Conservation (phyloP, 2,113 vertebrate species). For the Lampris megalopsis region DNA sequence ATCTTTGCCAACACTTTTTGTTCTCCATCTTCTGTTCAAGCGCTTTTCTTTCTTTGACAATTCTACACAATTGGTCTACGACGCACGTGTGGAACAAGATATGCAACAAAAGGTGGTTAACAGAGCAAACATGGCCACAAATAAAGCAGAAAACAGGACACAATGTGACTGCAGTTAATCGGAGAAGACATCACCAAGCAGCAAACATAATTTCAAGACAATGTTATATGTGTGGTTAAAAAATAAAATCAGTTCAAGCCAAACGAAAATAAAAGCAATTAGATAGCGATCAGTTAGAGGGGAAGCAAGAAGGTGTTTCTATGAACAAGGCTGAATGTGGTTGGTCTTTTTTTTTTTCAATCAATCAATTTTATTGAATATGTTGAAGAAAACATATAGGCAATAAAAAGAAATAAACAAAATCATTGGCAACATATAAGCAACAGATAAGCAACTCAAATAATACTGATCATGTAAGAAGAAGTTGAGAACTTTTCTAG, state of each 20-base stretch:
- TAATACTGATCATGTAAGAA: too few species aligned
- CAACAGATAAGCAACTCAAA: too few species aligned
- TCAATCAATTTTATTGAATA: too few species aligned
- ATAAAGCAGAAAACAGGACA: slow-evolving; percentile 48
- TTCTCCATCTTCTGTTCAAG: slow-evolving; percentile 98
- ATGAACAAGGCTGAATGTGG: slow-evolving; percentile 1
- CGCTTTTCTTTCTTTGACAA: slow-evolving; percentile 99
- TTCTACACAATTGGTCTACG: slow-evolving; percentile 99
- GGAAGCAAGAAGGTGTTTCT: slow-evolving; percentile 13
- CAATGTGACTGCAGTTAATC: slow-evolving; percentile 52
- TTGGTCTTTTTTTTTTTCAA: not conserved
- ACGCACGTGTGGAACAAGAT: slow-evolving; percentile 81
- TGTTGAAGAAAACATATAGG: too few species aligned
- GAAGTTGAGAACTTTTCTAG: too few species aligned
- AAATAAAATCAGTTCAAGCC: slow-evolving; percentile 17
- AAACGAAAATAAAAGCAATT: slow-evolving; percentile 17
- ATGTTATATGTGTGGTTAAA: slow-evolving; percentile 15
- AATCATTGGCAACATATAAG: too few species aligned
- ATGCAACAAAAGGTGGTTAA: slow-evolving; percentile 84
- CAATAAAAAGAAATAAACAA: too few species aligned
- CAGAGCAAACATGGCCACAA: slow-evolving; percentile 74
- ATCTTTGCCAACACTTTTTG: slow-evolving; percentile 99
- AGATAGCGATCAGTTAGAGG: slow-evolving; percentile 29
- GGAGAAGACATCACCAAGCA: slow-evolving; percentile 14
- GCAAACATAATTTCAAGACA: slow-evolving; percentile 42